Conservation (phyloP, 1,140 invertebrate species). For the Holcopasites calliopsidis region DNA sequence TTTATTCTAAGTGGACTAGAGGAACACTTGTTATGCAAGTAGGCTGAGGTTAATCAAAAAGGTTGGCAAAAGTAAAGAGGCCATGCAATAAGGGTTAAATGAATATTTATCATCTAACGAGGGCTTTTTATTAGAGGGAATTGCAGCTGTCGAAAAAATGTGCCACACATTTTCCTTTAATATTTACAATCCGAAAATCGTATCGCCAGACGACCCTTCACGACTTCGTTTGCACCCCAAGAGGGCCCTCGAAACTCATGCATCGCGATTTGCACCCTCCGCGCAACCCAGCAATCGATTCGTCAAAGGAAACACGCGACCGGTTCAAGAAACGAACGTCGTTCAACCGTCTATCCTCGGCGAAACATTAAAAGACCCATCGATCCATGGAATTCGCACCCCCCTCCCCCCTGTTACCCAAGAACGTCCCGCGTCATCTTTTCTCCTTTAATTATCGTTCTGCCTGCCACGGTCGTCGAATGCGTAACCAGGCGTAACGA, state of each 20-base stretch:
- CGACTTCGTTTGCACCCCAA: neutral
- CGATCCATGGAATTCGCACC: constrained; percentile 8
- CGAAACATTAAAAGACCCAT: constrained; percentile 38
- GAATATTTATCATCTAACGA: constrained; percentile 9
- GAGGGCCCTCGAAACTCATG: neutral
- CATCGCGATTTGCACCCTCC: neutral
- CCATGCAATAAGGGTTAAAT: neutral
- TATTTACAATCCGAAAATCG: neutral
- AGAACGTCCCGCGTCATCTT: constrained; percentile 5
- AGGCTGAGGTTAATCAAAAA: constrained; percentile 1
- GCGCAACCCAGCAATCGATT: neutral
- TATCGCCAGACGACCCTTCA: neutral
- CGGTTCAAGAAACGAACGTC: neutral
- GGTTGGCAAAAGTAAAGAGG: neutral
- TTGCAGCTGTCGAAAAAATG: no score
- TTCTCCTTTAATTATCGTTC: constrained; percentile 30
- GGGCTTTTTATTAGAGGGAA: neutral
- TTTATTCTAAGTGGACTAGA: neutral
- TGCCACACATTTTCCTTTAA: no score
- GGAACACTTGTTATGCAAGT: constrained; percentile 1
- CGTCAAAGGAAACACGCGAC: constrained; percentile 15
- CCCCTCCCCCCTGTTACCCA: neutral
- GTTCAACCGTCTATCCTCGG: neutral
- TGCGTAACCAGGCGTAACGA: constrained; percentile 38
- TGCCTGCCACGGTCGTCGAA: neutral